Evolutionary conservation across 2,797 vertebrate species (phyloP), one percentile per base, ranked within the genome.

Genomic region (Cygnus olor): DNA sequence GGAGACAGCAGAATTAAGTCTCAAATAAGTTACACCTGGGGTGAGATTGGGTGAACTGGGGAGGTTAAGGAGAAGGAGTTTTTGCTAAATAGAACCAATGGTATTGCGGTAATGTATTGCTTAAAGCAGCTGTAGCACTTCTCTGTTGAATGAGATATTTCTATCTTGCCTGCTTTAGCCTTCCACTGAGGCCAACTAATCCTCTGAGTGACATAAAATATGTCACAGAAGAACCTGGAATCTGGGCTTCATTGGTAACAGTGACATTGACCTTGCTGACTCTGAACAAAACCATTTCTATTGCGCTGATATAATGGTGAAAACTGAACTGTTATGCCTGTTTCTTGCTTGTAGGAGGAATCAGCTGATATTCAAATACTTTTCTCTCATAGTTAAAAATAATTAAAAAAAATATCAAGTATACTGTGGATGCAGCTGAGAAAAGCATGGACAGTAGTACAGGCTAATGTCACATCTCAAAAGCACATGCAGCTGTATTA

Each of bases 161-260:
- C 81, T n/a, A 24, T 42, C 4, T 42, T 82, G 84, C 42, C 24
- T 15, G 63, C 14, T 84, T 78, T 93, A 84, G 94, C 82, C 77
- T 94, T 92, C 65, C 64, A 42, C 63, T 22, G 70, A 88, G 36
- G 69, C 42, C 51, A 92, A 36, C 57, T 96, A 95, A 94, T 95
- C 86, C 86, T 61, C 73, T 64, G 80, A 95, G 83, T 24, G 74
- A 95, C 79, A 86, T 8, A 76, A 84, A 94, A 80, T 87, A 83
- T 72, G n/a, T n/a, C 63, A 57, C 60, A 87, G 80, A 85, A 92
- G 94, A 90, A 81, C 70, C 63, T 70, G 78, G 40, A 96, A 94
- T 65, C 54, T 57, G 82, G 89, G 49, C 91, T 83, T 73, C 25
- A 64, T 11, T 76, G 21, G 49, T 47, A 83, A 83, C 80, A 53